These are phyloP conservation scores for Strix aluco DNA, from an alignment of 2,113 vertebrate genomes.

Conservation along the genomic window DNA sequence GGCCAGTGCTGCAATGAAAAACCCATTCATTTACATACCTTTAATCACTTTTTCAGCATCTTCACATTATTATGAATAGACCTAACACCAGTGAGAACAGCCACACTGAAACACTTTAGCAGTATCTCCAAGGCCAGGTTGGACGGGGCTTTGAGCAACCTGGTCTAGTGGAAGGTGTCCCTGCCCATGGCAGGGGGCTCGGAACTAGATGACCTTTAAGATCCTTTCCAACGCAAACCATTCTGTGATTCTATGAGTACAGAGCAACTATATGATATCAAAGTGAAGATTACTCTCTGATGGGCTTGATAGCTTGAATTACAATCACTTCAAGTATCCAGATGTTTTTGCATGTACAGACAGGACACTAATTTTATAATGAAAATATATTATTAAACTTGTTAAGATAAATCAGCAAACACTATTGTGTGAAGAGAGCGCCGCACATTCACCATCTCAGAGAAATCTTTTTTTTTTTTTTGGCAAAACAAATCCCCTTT, in stretches of 20 bases:
- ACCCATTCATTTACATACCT: not conserved
- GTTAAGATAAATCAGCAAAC: not conserved
- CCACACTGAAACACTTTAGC: not conserved
- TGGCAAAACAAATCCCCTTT: not conserved
- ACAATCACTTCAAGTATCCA: not conserved
- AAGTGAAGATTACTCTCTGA: not conserved
- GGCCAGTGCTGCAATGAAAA: constrained; percentile 62
- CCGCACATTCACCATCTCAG: not conserved
- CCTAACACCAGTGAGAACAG: not conserved
- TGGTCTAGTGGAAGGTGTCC: no score
- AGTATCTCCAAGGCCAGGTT: not conserved
- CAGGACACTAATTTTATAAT: not conserved
- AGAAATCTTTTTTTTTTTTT: not conserved
- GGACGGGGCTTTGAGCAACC: no score
- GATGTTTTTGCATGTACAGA: not conserved
- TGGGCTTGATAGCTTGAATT: not conserved
- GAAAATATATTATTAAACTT: not conserved
- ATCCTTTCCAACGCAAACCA: no score
- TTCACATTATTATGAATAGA: not conserved
- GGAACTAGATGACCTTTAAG: no score
- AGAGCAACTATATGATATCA: not conserved
- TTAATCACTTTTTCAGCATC: not conserved
- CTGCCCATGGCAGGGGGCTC: no score
- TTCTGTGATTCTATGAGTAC: not conserved
- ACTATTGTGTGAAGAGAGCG: not conserved